phyloP scores from a whole-genome alignment of 2,888 invertebrate species.

The Agrenia bidenticulata region DNA sequence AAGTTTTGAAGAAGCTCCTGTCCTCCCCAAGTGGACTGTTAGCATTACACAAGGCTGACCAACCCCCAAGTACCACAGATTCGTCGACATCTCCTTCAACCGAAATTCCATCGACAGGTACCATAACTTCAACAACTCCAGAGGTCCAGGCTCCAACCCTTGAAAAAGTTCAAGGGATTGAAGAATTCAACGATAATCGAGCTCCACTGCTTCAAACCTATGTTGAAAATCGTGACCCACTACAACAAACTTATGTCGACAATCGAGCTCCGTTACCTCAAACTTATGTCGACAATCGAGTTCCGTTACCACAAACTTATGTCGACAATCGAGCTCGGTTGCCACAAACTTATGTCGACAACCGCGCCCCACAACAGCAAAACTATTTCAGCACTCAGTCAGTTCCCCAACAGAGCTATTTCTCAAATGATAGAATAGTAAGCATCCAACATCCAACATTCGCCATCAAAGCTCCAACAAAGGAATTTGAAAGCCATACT shows the following conservation, averaged over 20 bases:
- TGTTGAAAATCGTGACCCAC: too few species aligned
- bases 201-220: too few species aligned
- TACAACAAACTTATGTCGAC: too few species aligned
- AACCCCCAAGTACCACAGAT: conserved; percentile 16
- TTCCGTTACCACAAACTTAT: too few species aligned
- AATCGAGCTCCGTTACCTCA: too few species aligned
- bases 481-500: conserved; percentile 42
- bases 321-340: too few species aligned
- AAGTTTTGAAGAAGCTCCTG: conserved; percentile 27
- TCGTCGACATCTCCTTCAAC: conserved; percentile 14
- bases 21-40: conserved; percentile 26
- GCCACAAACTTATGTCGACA: too few species aligned
- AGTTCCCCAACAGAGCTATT: conserved; percentile 5
- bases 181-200: conserved; percentile 3
- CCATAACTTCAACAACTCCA: neutral
- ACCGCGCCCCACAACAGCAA: neutral
- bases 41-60: conserved; percentile 26
- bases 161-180: conserved; percentile 6
- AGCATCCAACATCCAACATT: conserved; percentile 11
- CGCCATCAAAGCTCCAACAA: conserved; percentile 31
- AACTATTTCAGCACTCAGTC: neutral
- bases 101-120: neutral
- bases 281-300: too few species aligned
- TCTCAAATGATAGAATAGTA: conserved; percentile 14
- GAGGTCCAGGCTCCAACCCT: neutral